Evolutionary conservation across 2,797 vertebrate species (phyloP).

Genomic region (Leucoraja ocellata): DNA sequence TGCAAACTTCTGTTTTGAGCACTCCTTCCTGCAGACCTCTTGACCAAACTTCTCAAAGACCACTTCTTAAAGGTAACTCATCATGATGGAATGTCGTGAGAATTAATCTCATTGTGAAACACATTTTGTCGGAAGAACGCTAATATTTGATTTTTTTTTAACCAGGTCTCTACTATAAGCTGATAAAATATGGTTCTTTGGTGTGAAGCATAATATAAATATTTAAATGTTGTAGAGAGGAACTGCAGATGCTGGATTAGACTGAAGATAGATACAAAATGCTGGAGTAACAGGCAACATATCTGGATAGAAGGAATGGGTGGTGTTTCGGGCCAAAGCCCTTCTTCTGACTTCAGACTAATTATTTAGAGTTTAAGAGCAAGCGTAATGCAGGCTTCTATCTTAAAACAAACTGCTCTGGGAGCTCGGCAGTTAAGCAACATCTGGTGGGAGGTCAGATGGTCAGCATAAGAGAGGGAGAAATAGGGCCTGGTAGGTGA

Average conservation of each 20-base stretch:
- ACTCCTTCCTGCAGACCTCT: neutral
- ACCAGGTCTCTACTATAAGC: neutral
- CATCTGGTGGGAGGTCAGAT: too few species aligned
- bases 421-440: too few species aligned
- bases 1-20: neutral
- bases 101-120: neutral
- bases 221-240: too few species aligned
- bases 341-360: neutral
- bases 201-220: neutral
- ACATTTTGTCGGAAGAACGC: too few species aligned
- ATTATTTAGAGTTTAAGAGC: neutral
- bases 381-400: neutral
- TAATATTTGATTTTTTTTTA: too few species aligned
- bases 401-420: neutral
- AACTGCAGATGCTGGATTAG: too few species aligned
- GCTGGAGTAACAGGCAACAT: too few species aligned
- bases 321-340: too few species aligned
- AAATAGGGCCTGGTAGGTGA: too few species aligned
- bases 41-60: conserved; percentile 5
- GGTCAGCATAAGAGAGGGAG: too few species aligned
- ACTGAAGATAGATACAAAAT: too few species aligned
- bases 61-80: neutral
- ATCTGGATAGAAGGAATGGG: too few species aligned
- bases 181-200: neutral
- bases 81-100: neutral